Conservation (phyloP, 30 jellyfish, hydroid and myxozoan species). For the Cassiopea xamachana region DNA sequence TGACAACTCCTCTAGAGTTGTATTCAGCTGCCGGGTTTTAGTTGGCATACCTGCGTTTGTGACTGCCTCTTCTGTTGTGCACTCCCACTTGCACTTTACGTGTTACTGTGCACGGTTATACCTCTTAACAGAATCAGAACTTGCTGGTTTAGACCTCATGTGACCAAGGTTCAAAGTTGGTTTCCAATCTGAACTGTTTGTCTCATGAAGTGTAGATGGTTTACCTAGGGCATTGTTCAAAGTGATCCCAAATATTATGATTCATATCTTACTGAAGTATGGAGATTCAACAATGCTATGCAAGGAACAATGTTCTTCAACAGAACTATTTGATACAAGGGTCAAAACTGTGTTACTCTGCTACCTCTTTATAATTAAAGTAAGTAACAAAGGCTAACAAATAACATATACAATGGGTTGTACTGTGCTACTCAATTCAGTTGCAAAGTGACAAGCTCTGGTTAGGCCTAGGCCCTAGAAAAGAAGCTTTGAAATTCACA, state of each 20-base stretch:
- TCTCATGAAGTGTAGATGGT: slow-evolving; percentile 13
- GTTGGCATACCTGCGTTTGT: neutral
- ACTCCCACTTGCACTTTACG: slow-evolving; percentile 2
- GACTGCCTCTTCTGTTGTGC: neutral
- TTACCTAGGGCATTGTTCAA: neutral
- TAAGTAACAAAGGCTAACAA: no score
- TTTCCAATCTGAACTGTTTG: slow-evolving; percentile 7
- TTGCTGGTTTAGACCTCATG: neutral
- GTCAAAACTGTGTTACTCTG: no score
- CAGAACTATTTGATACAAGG: no score
- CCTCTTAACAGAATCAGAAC: neutral
- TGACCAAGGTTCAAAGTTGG: slow-evolving; percentile 19
- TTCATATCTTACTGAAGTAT: neutral
- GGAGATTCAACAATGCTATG: neutral
- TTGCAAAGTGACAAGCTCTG: neutral
- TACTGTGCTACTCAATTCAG: neutral
- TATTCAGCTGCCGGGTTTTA: neutral
- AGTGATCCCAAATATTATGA: neutral
- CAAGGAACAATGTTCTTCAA: neutral
- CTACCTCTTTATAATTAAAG: no score
- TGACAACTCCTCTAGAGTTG: neutral
- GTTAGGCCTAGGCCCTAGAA: neutral
- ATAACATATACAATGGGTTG: neutral
- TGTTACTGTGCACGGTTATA: neutral
- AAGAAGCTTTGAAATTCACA: neutral